These are phyloP conservation scores for Carabus problematicus DNA, from an alignment of 2,888 invertebrate genomes.

Conservation along the genomic window DNA sequence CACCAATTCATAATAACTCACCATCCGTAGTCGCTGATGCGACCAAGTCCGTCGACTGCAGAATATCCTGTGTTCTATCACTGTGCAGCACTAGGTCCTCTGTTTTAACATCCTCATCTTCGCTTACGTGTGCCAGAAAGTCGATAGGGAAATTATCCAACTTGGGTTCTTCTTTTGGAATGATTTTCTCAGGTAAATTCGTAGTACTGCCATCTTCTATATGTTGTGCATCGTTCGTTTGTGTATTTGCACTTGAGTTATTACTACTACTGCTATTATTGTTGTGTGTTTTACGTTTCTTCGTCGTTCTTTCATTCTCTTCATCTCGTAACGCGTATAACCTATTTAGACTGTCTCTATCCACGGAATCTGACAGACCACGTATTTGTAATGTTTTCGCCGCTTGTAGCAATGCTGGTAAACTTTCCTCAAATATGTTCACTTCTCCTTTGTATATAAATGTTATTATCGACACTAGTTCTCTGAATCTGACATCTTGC, in stretches of 20 bases:
- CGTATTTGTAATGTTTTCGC: constrained; percentile 74
- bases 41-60: neutral
- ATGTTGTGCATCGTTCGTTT: neutral
- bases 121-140: constrained; percentile 25
- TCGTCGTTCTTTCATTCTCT: constrained; percentile 4
- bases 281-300: constrained; percentile 27
- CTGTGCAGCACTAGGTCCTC: constrained; percentile 22
- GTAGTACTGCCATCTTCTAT: neutral
- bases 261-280: too few relatives aligned
- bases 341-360: constrained; percentile 28
- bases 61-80: constrained; percentile 9
- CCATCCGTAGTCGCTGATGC: neutral
- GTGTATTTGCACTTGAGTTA: neutral
- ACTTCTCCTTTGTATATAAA: constrained; percentile 81
- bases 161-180: constrained; percentile 40
- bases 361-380: constrained; percentile 63
- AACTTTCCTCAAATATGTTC: constrained; percentile 73
- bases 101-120: constrained; percentile 35
- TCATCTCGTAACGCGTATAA: constrained; percentile 26
- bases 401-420: constrained; percentile 71
- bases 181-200: constrained; percentile 24
- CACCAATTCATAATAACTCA: constrained; percentile 1
- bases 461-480: constrained; percentile 69
- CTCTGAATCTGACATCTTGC: constrained; percentile 73
- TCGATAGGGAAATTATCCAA: constrained; percentile 25